Percentiles rank a stretch among this genome's conserved stretches.
Evolutionary conservation across 1,140 invertebrate genomes (phyloP).

Genomic region (Scaptomyza hsui): DNA sequence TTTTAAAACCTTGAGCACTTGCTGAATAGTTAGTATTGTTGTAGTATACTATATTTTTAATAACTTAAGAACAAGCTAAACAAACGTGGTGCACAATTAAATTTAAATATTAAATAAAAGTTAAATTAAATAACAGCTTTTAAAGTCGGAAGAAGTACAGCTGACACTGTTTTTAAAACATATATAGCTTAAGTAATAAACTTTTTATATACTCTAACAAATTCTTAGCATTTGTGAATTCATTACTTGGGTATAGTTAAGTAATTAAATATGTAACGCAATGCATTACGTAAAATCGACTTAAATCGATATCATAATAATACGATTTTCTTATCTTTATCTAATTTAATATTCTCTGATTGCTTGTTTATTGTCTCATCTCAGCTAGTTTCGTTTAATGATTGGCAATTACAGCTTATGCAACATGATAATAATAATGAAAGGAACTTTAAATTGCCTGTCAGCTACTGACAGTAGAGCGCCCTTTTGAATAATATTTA

Average conservation of each 20-base stretch:
- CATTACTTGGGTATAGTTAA: too few species aligned
- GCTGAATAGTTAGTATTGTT: constrained; percentile 40
- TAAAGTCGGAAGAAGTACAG: constrained; percentile 57
- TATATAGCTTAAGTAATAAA: too few species aligned
- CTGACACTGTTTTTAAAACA: too few species aligned
- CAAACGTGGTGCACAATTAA: constrained; percentile 65
- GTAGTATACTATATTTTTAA: constrained; percentile 35
- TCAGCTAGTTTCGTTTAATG: constrained; percentile 24
- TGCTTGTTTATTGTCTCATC: constrained; percentile 16
- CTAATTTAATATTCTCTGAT: constrained; percentile 3
- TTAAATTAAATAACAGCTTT: constrained; percentile 41
- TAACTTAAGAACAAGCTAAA: constrained; percentile 62
- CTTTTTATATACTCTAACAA: too few species aligned
- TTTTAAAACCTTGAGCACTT: constrained; percentile 72
- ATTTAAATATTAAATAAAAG: constrained; percentile 68
- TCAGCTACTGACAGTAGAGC: neutral
- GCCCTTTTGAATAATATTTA: constrained; percentile 11
- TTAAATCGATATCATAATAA: too few species aligned
- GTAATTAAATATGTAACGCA: neutral
- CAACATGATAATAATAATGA: constrained; percentile 10
- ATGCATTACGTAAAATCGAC: too few species aligned
- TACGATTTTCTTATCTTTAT: neutral
- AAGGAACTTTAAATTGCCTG: constrained; percentile 12
- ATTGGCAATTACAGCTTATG: constrained; percentile 42
- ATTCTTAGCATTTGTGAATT: too few species aligned